Evolutionary conservation across 2,113 vertebrate species (phyloP).

Genomic region (Patagioenas fasciata): DNA sequence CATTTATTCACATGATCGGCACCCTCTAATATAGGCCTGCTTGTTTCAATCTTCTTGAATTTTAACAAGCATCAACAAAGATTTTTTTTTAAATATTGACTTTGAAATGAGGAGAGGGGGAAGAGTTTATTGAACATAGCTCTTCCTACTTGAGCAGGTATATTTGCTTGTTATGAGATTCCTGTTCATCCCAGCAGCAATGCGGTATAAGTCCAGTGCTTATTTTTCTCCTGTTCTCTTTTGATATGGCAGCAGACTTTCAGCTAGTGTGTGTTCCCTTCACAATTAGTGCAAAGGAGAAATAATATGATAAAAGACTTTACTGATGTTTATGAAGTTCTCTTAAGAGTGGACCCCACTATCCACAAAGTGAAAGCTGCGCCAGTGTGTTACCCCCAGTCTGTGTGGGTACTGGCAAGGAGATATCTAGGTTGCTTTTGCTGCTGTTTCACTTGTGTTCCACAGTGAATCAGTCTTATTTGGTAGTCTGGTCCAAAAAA

Average conservation of each 20-base stretch:
- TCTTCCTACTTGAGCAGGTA: not conserved
- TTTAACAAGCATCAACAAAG: not conserved
- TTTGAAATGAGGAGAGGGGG: not conserved
- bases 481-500: not conserved
- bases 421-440: not conserved
- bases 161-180: not conserved
- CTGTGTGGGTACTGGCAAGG: not conserved
- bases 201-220: not conserved
- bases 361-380: not conserved
- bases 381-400: rapidly evolving
- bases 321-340: not conserved
- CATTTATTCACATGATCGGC: not conserved
- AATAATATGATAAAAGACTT: not conserved
- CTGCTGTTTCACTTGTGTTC: rapidly evolving
- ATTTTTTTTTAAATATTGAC: not conserved
- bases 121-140: not conserved
- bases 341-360: not conserved
- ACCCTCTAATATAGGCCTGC: not conserved
- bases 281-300: not conserved
- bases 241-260: not conserved
- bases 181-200: not conserved
- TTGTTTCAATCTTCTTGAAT: not conserved
- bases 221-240: not conserved
- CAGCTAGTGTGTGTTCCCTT: rapidly evolving
- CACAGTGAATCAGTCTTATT: not conserved